Conservation (phyloP, 2,797 vertebrate genomes). For the Sciurus carolinensis region DNA sequence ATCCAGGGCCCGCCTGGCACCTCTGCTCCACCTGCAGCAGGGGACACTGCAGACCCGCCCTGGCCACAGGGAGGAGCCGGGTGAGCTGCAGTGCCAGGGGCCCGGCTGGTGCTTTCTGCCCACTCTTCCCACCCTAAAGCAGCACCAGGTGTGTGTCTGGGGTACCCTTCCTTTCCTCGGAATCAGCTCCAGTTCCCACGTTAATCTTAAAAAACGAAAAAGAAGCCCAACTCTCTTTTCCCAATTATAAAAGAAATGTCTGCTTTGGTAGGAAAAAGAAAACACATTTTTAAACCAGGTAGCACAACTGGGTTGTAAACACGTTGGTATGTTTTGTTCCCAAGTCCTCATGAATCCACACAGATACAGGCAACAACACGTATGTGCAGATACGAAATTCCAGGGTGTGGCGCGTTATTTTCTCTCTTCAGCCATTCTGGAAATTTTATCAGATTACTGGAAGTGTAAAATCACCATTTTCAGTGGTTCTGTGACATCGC, state of each 20-base stretch:
- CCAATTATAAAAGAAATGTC: neutral
- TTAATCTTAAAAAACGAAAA: neutral
- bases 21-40: neutral
- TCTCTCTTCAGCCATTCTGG: neutral
- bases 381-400: neutral
- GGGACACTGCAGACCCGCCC: neutral
- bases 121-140: neutral
- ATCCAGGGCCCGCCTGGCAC: neutral
- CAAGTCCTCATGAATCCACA: too few species aligned
- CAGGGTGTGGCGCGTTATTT: neutral
- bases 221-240: neutral
- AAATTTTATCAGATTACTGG: neutral
- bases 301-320: neutral
- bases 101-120: neutral
- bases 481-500: neutral
- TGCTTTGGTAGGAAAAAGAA: neutral
- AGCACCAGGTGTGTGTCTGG: neutral
- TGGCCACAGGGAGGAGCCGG: neutral
- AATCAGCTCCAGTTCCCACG: neutral
- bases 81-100: neutral
- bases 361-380: neutral
- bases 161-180: rapidly evolving
- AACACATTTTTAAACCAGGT: neutral
- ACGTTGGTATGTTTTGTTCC: neutral
- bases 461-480: neutral